A percentile compares a stretch with the other conserved stretches of the same genome.
phyloP scores from a whole-genome alignment of 2,888 invertebrate species.

The Pachycephus smyrnensis region DNA sequence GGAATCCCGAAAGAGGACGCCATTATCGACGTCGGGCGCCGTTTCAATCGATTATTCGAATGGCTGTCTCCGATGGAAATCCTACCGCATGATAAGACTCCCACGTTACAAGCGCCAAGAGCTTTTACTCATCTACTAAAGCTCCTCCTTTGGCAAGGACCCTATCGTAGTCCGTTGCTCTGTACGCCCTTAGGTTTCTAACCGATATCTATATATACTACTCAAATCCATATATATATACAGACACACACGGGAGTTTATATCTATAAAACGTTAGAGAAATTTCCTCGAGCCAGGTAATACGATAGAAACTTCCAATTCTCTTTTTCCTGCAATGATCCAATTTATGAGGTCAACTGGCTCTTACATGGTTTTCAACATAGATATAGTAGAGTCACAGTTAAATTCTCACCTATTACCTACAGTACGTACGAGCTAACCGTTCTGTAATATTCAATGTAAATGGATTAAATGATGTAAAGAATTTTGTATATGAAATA shows the following conservation, averaged over 20 bases:
- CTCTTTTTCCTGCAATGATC: not conserved
- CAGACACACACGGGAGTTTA: not conserved
- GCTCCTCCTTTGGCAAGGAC: not conserved
- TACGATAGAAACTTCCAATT: not conserved
- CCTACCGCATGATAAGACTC: not conserved
- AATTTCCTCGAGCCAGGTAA: not conserved
- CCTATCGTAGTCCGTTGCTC: not conserved
- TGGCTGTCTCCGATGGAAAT: not conserved
- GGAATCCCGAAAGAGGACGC: not conserved
- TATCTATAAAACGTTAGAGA: not conserved
- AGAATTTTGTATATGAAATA: no score
- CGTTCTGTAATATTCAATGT: not conserved
- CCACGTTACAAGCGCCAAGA: not conserved
- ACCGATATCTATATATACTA: not conserved
- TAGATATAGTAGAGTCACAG: not conserved
- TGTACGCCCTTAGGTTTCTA: not conserved
- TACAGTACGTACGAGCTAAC: not conserved
- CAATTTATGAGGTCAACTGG: not conserved
- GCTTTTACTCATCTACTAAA: not conserved
- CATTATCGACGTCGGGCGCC: not conserved
- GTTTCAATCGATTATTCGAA: not conserved
- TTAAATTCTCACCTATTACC: not conserved
- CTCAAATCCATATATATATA: not conserved
- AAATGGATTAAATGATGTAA: not conserved
- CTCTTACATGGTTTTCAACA: not conserved